Percentiles rank a stretch among this genome's conserved stretches.
Evolutionary conservation across 2,797 vertebrate genomes (phyloP).

Genomic region (Epinephelus coioides): DNA sequence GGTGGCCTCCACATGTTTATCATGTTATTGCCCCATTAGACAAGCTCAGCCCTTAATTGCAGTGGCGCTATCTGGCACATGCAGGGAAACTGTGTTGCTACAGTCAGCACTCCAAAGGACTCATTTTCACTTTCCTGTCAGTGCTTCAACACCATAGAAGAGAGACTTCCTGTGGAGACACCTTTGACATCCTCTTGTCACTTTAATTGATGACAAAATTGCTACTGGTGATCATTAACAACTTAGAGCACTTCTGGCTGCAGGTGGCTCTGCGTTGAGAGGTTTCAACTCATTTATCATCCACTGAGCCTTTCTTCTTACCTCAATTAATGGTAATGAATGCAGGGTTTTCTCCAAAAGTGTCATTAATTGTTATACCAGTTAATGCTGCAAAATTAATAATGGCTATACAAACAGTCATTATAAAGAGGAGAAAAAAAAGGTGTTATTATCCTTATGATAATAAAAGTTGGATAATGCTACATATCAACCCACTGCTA

Average conservation of each 20-base stretch:
- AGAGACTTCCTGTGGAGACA: constrained; percentile 61
- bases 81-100: constrained; percentile 56
- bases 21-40: constrained; percentile 69
- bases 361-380: constrained; percentile 56
- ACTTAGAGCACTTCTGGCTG: constrained; percentile 64
- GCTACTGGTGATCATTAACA: constrained; percentile 80
- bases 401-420: constrained; percentile 12
- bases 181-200: constrained; percentile 72
- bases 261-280: constrained; percentile 62
- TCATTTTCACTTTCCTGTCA: constrained; percentile 71
- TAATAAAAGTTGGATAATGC: not conserved
- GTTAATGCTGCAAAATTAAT: constrained; percentile 56
- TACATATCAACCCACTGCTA: not conserved
- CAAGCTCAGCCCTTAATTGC: constrained; percentile 74
- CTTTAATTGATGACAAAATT: constrained; percentile 81
- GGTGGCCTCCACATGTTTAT: constrained; percentile 59
- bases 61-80: constrained; percentile 63
- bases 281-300: constrained; percentile 66
- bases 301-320: constrained; percentile 51
- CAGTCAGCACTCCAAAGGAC: constrained; percentile 71
- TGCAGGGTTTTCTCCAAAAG: constrained; percentile 50
- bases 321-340: constrained; percentile 64
- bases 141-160: constrained; percentile 34
- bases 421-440: not conserved
- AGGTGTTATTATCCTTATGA: not conserved